phyloP scores from a whole-genome alignment of 2,797 vertebrate species.

The Decapterus maruadsi region DNA sequence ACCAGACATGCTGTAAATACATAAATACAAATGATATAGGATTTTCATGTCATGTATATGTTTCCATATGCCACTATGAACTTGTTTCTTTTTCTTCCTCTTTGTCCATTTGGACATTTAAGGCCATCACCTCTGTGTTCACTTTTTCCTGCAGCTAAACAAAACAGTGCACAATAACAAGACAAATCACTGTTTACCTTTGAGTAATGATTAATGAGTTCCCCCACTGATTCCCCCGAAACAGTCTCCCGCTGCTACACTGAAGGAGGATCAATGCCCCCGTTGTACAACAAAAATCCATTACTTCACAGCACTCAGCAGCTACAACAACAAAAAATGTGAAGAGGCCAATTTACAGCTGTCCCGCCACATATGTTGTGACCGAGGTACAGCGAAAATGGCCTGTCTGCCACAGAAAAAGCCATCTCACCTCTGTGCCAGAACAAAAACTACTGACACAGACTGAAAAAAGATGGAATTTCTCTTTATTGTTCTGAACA shows the following conservation, averaged over 20 bases:
- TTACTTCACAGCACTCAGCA: neutral
- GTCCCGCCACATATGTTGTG: neutral
- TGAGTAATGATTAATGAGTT: constrained; percentile 49
- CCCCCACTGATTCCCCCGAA: constrained; percentile 33
- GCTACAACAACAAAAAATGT: constrained; percentile 4
- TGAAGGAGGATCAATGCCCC: constrained; percentile 38
- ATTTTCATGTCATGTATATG: neutral
- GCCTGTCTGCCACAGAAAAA: neutral
- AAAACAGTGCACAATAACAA: constrained; percentile 13
- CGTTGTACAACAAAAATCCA: constrained; percentile 31
- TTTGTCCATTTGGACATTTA: neutral
- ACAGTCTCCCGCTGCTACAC: constrained; percentile 17
- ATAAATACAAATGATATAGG: neutral
- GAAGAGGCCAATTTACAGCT: neutral
- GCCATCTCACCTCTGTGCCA: neutral
- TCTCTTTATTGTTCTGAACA: constrained; percentile 1
- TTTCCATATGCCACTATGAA: neutral
- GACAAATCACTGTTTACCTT: constrained; percentile 27
- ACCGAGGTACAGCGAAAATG: constrained; percentile 8
- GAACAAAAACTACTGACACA: neutral
- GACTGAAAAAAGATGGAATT: neutral
- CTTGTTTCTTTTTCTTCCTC: neutral
- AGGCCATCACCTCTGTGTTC: constrained; percentile 10
- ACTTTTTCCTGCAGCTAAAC: constrained; percentile 13
- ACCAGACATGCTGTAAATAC: neutral